Percentiles rank a stretch among this genome's conserved stretches.
These are phyloP conservation scores for Megaceryle torquata DNA, from an alignment of 2,113 vertebrate genomes.

Conservation along the genomic window DNA sequence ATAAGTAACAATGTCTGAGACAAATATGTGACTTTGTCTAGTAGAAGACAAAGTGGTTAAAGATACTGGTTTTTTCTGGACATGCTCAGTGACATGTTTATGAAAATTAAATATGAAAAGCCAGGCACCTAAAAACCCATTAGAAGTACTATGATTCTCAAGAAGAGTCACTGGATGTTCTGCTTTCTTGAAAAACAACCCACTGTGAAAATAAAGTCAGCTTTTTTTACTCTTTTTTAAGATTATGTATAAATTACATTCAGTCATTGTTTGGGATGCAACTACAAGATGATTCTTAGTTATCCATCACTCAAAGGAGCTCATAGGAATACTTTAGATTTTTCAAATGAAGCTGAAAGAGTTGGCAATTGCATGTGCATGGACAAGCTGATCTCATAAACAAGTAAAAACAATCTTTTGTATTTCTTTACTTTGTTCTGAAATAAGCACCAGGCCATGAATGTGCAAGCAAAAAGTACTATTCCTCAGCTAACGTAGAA, in stretches of 20 bases:
- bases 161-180: not conserved
- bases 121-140: not conserved
- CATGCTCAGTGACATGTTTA: not conserved
- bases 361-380: rapidly evolving
- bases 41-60: not conserved
- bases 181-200: not conserved
- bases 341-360: not conserved
- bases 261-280: not conserved
- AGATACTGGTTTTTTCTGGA: not conserved
- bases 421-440: conserved; percentile 1
- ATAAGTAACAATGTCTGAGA: not conserved
- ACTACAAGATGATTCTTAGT: not conserved
- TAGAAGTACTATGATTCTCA: not conserved
- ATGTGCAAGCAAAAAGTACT: conserved; percentile 28
- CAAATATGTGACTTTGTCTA: not conserved
- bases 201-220: not conserved
- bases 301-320: not conserved
- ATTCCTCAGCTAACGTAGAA: not conserved
- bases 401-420: not conserved
- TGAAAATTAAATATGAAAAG: not conserved
- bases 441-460: not conserved
- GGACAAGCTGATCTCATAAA: not conserved
- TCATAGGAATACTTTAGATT: not conserved
- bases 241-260: not conserved
- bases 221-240: not conserved